These are phyloP conservation scores for Magallana gigas DNA, from an alignment of 1,140 invertebrate species.

Conservation along the genomic window DNA sequence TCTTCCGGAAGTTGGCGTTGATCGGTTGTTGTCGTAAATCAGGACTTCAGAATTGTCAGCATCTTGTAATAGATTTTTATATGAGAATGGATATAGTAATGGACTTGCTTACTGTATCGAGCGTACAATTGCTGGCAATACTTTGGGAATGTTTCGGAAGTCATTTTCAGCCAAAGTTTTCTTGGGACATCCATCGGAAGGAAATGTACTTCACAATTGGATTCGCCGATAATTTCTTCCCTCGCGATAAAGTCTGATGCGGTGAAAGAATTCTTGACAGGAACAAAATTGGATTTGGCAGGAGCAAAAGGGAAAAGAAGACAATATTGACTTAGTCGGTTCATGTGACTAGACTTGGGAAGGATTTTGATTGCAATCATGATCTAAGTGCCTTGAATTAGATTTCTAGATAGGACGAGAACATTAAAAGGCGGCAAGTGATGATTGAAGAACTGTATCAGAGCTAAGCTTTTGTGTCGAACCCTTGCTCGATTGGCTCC, in stretches of 20 bases:
- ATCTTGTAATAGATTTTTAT: constrained; percentile 55
- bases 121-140: constrained; percentile 41
- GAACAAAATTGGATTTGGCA: constrained; percentile 59
- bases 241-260: constrained; percentile 56
- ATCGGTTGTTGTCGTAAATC: constrained; percentile 46
- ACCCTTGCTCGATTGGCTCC: constrained; percentile 4
- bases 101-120: constrained; percentile 50
- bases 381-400: constrained; percentile 42
- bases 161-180: constrained; percentile 56
- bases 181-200: constrained; percentile 52
- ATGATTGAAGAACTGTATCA: neutral
- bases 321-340: constrained; percentile 39
- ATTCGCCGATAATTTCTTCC: constrained; percentile 60
- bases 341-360: neutral
- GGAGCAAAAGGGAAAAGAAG: constrained; percentile 19
- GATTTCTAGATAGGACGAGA: constrained; percentile 24
- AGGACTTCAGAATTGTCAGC: constrained; percentile 51
- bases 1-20: constrained; percentile 46
- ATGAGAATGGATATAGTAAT: constrained; percentile 55
- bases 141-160: constrained; percentile 47
- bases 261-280: constrained; percentile 56
- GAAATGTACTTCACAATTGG: constrained; percentile 53
- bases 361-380: constrained; percentile 27
- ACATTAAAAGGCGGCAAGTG: constrained; percentile 1
- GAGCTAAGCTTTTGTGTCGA: constrained; percentile 9